Percentiles rank a stretch among this genome's conserved stretches.
phyloP scores from a whole-genome alignment of 2,113 vertebrate genomes.

The Callipepla squamata region DNA sequence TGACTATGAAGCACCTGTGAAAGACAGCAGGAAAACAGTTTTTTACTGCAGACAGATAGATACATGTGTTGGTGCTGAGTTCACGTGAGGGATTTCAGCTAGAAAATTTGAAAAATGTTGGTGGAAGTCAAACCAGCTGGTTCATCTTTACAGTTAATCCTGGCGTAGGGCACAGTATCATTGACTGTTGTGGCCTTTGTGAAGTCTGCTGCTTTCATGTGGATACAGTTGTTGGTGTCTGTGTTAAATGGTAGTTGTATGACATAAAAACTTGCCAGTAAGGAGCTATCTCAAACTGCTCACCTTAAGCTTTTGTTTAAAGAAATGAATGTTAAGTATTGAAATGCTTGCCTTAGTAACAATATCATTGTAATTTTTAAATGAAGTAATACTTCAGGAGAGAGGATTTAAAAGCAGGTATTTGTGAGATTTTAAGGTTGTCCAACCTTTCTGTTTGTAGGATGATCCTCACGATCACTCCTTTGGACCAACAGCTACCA shows the following conservation, averaged over 20 bases:
- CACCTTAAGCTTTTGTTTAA: not conserved
- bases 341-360: not conserved
- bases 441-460: slow-evolving; percentile 64
- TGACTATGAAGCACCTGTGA: not conserved
- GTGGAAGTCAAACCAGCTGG: not conserved
- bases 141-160: not conserved
- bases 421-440: not conserved
- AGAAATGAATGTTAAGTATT: not conserved
- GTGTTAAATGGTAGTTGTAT: not conserved
- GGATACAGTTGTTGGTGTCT: not conserved
- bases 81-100: not conserved
- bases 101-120: not conserved
- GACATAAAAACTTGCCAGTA: not conserved
- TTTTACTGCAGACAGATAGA: too few relatives aligned
- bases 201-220: not conserved
- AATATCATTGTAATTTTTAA: not conserved
- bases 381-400: not conserved
- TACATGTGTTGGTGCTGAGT: not conserved
- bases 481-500: slow-evolving; percentile 81
- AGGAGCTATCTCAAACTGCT: not conserved
- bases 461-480: slow-evolving; percentile 91
- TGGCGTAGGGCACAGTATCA: not conserved
- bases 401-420: not conserved
- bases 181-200: not conserved
- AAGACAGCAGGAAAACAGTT: not conserved